Conservation (phyloP, 2,888 invertebrate species). For the Anorthoa munda region DNA sequence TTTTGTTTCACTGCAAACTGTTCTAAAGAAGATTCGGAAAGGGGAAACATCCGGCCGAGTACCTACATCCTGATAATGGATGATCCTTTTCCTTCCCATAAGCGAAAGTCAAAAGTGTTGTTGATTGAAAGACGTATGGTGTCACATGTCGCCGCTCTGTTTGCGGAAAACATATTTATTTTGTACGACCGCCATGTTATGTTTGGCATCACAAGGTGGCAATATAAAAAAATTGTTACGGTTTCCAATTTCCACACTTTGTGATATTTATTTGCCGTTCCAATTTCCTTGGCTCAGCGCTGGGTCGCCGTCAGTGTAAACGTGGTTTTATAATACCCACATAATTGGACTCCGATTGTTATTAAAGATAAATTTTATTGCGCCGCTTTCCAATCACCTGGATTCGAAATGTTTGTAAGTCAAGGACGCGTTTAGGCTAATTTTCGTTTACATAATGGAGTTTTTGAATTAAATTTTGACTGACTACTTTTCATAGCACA, state of each 20-base stretch:
- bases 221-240: conserved; percentile 49
- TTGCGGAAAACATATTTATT: conserved; percentile 71
- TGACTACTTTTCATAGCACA: conserved; percentile 27
- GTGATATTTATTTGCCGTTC: conserved; percentile 62
- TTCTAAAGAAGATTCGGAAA: conserved; percentile 31
- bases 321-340: conserved; percentile 54
- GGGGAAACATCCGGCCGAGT: conserved; percentile 19
- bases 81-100: conserved; percentile 49
- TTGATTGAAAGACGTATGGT: conserved; percentile 70
- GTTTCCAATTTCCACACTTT: conserved; percentile 64
- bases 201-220: conserved; percentile 46
- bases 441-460: conserved; percentile 21
- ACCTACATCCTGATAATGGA: conserved; percentile 47
- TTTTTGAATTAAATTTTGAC: conserved; percentile 29
- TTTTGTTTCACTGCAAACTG: conserved; percentile 23
- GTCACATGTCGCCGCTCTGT: conserved; percentile 67
- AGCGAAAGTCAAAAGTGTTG: conserved; percentile 64
- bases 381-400: conserved; percentile 29
- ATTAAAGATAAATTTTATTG: conserved; percentile 49
- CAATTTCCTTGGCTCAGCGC: conserved; percentile 59
- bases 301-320: conserved; percentile 36
- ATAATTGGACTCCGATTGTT: conserved; percentile 60
- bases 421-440: conserved; percentile 23
- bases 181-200: conserved; percentile 60
- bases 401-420: conserved; percentile 40